Evolutionary conservation across 2,797 vertebrate species (phyloP).

Genomic region (Danio kyathit): DNA sequence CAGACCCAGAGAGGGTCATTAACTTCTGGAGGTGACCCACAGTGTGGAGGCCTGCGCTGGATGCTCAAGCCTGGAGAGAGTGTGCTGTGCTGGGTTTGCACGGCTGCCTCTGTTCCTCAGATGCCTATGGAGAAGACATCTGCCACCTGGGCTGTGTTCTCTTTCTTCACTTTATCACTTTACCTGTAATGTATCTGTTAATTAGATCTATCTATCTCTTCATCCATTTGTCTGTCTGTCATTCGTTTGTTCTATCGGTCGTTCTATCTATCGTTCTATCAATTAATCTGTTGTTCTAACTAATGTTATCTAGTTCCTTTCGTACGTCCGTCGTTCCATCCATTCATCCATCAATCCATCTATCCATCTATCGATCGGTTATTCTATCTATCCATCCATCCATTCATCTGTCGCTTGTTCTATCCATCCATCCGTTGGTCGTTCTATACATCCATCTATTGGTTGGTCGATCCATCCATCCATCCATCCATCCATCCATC

Average conservation of each 20-base stretch:
- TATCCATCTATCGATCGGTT: too few species aligned
- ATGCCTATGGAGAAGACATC: constrained; percentile 63
- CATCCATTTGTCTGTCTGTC: too few species aligned
- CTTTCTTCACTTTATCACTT: constrained; percentile 45
- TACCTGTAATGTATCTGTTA: constrained; percentile 39
- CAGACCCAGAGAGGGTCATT: constrained; percentile 61
- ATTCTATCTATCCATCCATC: too few species aligned
- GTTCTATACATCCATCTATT: too few species aligned
- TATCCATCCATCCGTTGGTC: not conserved
- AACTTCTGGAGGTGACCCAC: constrained; percentile 61
- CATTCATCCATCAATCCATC: too few species aligned
- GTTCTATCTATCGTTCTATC: too few species aligned
- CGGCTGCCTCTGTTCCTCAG: constrained; percentile 51
- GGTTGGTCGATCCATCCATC: not conserved
- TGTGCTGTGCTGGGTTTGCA: constrained; percentile 52
- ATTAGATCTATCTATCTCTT: not conserved
- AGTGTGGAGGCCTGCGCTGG: constrained; percentile 51
- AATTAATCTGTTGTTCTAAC: too few species aligned
- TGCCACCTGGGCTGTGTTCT: constrained; percentile 56
- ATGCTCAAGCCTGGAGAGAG: constrained; percentile 50
- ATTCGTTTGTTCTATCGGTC: too few species aligned
- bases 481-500: not conserved
- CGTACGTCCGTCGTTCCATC: too few species aligned
- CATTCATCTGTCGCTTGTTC: not conserved
- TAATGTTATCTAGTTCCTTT: too few species aligned